Base-by-base conservation (phyloP, 2,888 invertebrate species). In the Liopterus haemorrhoidalis region DNA sequence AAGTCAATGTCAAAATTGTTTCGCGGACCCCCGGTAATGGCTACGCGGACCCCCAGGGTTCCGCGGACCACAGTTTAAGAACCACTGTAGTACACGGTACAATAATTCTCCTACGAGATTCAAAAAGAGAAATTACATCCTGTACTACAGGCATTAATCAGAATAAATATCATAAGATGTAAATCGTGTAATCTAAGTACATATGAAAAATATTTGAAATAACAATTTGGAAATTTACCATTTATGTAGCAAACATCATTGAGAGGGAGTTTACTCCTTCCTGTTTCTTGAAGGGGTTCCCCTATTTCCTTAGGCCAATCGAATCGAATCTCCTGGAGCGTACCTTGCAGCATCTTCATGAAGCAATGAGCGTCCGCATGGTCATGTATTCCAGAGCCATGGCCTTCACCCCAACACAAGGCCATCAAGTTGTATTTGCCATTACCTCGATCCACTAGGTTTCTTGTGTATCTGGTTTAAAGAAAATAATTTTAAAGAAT, bases 381-480 rank as follows among this genome's bases (percentile, higher is more conserved):
- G 67, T 96, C 95, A 66, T 99, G 99, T 54, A 99, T 94, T 6
- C 89, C 84, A 0, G 95, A 92, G 0, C 88, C 89, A 54, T 94
- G 92, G 0, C 90, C 91, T 63, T 94, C 91, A 14, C 93, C 91
- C 97, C 99, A 99, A 69, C 97, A 97, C n/a, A 99, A 70, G 19
- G 94, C 78, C 85, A 99, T 93, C 53, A 99, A 72, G 70, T 99
- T 99, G 70, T 94, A 99, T 63, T 90, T 92, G 0, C 93, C 96
- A 64, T 99, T 97, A 3, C 97, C 99, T 48, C 79, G 81, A 61
- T 97, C 94, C 1, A 99, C 92, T 57, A 99, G 72, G 69, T 99
- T 99, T 21, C 99, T 72, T 0, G 97, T 99, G 65, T 99, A 99
- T 62, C 89, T 92, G n/a, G 20, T 18, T 37, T 12, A 14, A 14